Conservation (phyloP, 2,113 vertebrate species). For the Isurus oxyrinchus region DNA sequence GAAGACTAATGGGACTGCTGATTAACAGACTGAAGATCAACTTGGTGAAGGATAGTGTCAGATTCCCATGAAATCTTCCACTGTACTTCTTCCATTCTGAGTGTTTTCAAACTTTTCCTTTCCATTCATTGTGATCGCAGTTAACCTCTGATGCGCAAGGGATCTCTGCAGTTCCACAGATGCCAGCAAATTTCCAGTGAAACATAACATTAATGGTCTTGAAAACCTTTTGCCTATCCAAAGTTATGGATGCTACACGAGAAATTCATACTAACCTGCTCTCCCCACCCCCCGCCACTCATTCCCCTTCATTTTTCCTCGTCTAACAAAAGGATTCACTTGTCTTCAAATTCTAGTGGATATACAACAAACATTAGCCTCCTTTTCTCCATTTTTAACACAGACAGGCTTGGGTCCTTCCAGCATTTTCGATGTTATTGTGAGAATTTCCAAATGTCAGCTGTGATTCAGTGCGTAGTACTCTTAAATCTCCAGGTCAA, state of each 20-base stretch:
- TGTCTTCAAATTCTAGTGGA: neutral
- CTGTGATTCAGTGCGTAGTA: neutral
- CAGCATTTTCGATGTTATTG: neutral
- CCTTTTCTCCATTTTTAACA: neutral
- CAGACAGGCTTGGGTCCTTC: neutral
- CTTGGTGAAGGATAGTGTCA: no score
- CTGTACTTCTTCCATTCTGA: neutral
- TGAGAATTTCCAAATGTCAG: neutral
- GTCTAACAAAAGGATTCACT: neutral
- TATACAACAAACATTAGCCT: neutral
- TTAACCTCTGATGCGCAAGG: neutral
- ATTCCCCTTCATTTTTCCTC: neutral
- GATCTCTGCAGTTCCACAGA: neutral
- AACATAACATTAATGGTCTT: neutral
- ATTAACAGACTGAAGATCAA: no score
- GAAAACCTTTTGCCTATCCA: neutral
- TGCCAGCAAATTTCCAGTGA: neutral
- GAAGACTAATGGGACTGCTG: no score
- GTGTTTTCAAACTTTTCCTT: neutral
- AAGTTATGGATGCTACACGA: neutral
- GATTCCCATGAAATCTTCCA: neutral
- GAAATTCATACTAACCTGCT: neutral
- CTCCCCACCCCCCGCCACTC: neutral
- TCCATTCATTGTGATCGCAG: neutral
- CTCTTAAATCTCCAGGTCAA: neutral